These are phyloP conservation scores for Salvelinus sp. DNA, from an alignment of 2,113 vertebrate genomes.

Conservation along the genomic window DNA sequence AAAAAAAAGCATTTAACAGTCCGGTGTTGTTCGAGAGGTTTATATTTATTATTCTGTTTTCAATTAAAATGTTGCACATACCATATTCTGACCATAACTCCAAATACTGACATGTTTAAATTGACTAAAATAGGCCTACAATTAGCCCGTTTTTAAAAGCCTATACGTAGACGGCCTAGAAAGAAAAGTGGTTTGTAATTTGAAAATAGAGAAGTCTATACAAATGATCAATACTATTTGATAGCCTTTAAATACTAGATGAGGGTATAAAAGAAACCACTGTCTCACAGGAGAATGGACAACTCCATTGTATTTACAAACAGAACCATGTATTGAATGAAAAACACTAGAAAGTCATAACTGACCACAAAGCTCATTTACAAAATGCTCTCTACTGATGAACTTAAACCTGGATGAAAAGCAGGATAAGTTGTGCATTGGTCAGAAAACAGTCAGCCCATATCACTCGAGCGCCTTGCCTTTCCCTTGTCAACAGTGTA, in stretches of 20 bases:
- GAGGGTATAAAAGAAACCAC: constrained; percentile 11
- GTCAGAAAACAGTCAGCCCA: constrained; percentile 31
- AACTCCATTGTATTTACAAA: constrained; percentile 32
- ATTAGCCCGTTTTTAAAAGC: constrained; percentile 58
- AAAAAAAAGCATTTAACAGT: too few species aligned
- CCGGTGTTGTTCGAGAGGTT: constrained; percentile 57
- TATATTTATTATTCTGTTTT: constrained; percentile 74
- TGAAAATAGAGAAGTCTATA: constrained; percentile 44
- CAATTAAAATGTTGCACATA: constrained; percentile 86
- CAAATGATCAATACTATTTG: constrained; percentile 41
- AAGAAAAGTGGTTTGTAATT: constrained; percentile 62
- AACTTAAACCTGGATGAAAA: neutral
- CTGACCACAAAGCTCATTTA: constrained; percentile 22
- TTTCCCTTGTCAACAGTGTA: constrained; percentile 24
- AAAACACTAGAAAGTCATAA: constrained; percentile 3
- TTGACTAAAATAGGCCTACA: constrained; percentile 74
- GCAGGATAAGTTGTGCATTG: constrained; percentile 34
- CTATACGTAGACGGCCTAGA: constrained; percentile 39
- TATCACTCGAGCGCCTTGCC: neutral
- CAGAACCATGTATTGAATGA: neutral
- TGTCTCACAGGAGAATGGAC: constrained; percentile 20
- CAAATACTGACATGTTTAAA: constrained; percentile 73
- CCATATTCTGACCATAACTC: constrained; percentile 81
- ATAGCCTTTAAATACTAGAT: constrained; percentile 18
- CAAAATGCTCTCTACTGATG: neutral